phyloP scores from a whole-genome alignment of 2,888 invertebrate genomes.

The Trissolcus japonicus region DNA sequence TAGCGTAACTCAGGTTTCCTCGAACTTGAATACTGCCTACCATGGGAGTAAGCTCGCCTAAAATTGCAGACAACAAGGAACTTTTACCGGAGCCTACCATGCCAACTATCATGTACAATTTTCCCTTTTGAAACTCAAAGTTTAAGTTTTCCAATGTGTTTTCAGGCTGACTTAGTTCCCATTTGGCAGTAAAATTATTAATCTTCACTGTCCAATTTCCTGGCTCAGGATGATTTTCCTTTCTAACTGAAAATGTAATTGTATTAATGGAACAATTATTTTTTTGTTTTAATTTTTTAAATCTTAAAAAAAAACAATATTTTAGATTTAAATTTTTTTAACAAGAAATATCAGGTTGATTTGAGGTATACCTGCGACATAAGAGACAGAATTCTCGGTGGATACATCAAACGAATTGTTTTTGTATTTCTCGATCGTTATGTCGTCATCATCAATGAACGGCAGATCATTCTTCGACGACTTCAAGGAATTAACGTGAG shows the following conservation, averaged over 20 bases:
- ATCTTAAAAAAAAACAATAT: too few relatives aligned
- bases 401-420: too few relatives aligned
- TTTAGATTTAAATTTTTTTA: too few relatives aligned
- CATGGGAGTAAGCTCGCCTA: constrained; percentile 83
- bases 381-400: constrained; percentile 1
- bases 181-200: constrained; percentile 74
- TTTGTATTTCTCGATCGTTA: neutral
- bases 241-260: constrained; percentile 22
- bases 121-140: constrained; percentile 78
- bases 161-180: constrained; percentile 78
- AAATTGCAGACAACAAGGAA: constrained; percentile 82
- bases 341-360: too few relatives aligned
- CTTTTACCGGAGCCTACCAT: constrained; percentile 87
- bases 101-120: constrained; percentile 84
- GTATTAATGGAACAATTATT: too few relatives aligned
- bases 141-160: constrained; percentile 78
- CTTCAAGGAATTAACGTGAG: constrained; percentile 58
- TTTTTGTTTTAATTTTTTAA: too few relatives aligned
- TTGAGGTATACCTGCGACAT: constrained; percentile 6
- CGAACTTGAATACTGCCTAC: constrained; percentile 81
- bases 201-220: constrained; percentile 61
- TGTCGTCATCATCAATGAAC: constrained; percentile 65
- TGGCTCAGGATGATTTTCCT: constrained; percentile 16
- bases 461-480: constrained; percentile 65
- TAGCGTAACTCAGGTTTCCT: constrained; percentile 84